A percentile compares a stretch with the other conserved stretches of the same genome.
Conservation (phyloP, 2,888 invertebrate genomes). For the Cordilura impudica region DNA sequence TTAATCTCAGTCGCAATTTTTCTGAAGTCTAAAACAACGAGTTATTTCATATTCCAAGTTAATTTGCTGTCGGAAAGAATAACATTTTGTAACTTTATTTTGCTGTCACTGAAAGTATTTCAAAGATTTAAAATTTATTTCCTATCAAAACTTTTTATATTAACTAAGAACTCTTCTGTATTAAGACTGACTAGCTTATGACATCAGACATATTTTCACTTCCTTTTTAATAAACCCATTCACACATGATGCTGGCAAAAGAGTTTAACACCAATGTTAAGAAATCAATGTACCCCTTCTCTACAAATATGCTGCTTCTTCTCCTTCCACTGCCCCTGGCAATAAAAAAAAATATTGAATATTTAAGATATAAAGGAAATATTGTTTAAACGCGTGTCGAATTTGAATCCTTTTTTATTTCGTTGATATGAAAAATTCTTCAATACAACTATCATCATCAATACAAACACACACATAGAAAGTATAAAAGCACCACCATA, state of each 20-base stretch:
- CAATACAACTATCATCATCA: constrained; percentile 50
- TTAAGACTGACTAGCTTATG: constrained; percentile 8
- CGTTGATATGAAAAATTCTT: constrained; percentile 1
- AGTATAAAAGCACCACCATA: constrained; percentile 54
- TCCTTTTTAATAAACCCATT: constrained; percentile 52
- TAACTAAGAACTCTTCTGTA: constrained; percentile 31
- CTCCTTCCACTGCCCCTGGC: background rate
- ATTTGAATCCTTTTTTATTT: constrained; percentile 58
- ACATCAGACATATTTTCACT: constrained; percentile 65
- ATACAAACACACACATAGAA: constrained; percentile 22
- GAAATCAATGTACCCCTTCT: constrained; percentile 43
- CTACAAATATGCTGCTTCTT: background rate
- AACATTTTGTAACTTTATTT: too few relatives aligned
- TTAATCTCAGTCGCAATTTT: too few relatives aligned
- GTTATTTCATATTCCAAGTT: too few relatives aligned
- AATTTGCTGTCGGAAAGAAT: too few relatives aligned
- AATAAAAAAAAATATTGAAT: constrained; percentile 56
- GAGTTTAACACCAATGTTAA: constrained; percentile 58
- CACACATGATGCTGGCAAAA: constrained; percentile 15
- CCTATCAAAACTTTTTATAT: constrained; percentile 7
- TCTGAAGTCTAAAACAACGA: too few relatives aligned
- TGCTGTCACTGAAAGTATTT: too few relatives aligned
- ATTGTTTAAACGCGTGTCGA: constrained; percentile 62
- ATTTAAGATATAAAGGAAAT: constrained; percentile 52
- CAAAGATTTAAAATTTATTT: background rate